Evolutionary conservation across 2,797 vertebrate species (phyloP).

Genomic region (Clamator glandarius): DNA sequence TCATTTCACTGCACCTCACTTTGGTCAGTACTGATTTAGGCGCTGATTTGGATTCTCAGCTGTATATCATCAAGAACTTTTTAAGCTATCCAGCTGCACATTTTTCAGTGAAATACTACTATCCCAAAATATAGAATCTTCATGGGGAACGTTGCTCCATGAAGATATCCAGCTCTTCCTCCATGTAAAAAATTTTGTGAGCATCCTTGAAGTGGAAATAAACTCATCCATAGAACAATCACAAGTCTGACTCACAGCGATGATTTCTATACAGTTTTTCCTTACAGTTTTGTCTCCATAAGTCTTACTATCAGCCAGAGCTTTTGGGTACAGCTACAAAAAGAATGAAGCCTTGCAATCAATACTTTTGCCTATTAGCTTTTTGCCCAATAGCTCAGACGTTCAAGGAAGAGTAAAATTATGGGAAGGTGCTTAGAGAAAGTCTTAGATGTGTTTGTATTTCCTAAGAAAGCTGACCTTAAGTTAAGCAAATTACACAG

Average conservation of each 20-base stretch:
- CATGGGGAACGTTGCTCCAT: background rate
- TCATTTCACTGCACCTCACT: background rate
- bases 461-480: background rate
- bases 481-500: background rate
- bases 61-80: background rate
- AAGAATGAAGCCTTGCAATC: background rate
- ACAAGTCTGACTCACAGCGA: background rate
- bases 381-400: background rate
- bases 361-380: background rate
- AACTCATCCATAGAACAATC: background rate
- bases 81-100: background rate
- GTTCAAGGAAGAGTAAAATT: background rate
- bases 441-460: background rate
- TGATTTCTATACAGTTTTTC: background rate
- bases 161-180: background rate
- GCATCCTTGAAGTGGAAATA: background rate
- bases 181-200: background rate
- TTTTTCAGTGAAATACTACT: background rate
- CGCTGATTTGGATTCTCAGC: background rate
- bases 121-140: background rate
- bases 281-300: background rate
- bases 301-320: background rate
- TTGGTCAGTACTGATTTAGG: background rate
- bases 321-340: background rate
- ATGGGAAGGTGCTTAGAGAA: background rate